A percentile compares a stretch with the other conserved stretches of the same genome.
Evolutionary conservation across 2,888 invertebrate species (phyloP).

Genomic region (Tipula unca): DNA sequence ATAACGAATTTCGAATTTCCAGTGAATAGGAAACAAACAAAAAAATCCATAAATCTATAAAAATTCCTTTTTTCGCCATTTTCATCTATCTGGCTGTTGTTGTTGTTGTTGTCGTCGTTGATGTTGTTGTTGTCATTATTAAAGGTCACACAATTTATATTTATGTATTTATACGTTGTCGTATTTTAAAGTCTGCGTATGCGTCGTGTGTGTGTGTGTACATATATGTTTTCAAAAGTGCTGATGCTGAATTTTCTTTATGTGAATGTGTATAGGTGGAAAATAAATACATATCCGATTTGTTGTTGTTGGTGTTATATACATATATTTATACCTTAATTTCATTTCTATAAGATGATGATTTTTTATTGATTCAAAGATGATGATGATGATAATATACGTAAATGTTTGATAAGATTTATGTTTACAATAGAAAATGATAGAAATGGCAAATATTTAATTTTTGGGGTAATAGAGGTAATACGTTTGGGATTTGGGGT

Average conservation of each 20-base stretch:
- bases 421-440: neutral
- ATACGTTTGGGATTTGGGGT: neutral
- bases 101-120: neutral
- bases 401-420: neutral
- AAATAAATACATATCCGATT: neutral
- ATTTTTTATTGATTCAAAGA: neutral
- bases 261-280: neutral
- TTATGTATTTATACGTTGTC: neutral
- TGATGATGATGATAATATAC: neutral
- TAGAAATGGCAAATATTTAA: neutral
- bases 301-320: neutral
- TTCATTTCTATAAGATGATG: neutral
- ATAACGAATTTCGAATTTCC: neutral
- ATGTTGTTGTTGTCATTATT: neutral
- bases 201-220: neutral
- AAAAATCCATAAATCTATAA: neutral
- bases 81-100: neutral
- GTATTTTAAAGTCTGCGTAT: neutral
- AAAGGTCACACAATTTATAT: neutral
- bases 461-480: neutral
- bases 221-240: neutral
- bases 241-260: neutral
- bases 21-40: neutral
- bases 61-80: neutral
- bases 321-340: neutral